Evolutionary conservation across 2,888 invertebrate species (phyloP).

Genomic region (Euzophera pinguis): DNA sequence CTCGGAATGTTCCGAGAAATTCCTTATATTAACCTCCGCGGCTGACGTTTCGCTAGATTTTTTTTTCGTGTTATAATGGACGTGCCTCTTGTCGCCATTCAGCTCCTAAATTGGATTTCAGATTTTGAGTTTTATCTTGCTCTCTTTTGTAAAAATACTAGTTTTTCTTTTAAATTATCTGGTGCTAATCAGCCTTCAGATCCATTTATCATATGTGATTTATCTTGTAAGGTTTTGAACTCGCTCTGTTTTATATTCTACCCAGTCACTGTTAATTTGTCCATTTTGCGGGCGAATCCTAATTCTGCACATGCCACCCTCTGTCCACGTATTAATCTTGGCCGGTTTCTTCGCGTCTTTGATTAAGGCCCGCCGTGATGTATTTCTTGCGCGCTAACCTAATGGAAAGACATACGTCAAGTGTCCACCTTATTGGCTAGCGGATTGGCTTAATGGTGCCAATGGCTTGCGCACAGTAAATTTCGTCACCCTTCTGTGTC

Average conservation of each 20-base stretch:
- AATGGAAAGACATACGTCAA: constrained; percentile 78
- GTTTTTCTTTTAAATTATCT: neutral
- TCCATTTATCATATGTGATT: constrained; percentile 8
- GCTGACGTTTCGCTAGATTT: constrained; percentile 9
- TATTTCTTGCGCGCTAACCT: constrained; percentile 74
- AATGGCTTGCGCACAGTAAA: constrained; percentile 51
- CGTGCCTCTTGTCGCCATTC: constrained; percentile 6
- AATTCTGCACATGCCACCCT: constrained; percentile 49
- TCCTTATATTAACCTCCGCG: constrained; percentile 10
- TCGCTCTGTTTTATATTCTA: constrained; percentile 25
- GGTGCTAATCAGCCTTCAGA: neutral
- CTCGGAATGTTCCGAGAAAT: constrained; percentile 9
- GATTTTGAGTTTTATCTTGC: neutral
- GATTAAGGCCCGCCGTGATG: constrained; percentile 73
- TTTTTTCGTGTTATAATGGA: constrained; percentile 6
- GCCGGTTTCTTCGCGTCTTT: constrained; percentile 66
- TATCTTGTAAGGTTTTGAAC: constrained; percentile 25
- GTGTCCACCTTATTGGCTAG: constrained; percentile 75
- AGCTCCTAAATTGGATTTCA: constrained; percentile 2
- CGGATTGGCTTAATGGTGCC: constrained; percentile 69
- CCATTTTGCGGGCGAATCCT: constrained; percentile 41
- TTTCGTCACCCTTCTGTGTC: constrained; percentile 46
- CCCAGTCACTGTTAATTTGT: constrained; percentile 41
- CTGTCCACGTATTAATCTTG: constrained; percentile 71
- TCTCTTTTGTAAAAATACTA: neutral